Evolutionary conservation across 2,113 vertebrate species (phyloP), one percentile per base, ranked within the genome.

Genomic region (Nycticorax nycticorax): DNA sequence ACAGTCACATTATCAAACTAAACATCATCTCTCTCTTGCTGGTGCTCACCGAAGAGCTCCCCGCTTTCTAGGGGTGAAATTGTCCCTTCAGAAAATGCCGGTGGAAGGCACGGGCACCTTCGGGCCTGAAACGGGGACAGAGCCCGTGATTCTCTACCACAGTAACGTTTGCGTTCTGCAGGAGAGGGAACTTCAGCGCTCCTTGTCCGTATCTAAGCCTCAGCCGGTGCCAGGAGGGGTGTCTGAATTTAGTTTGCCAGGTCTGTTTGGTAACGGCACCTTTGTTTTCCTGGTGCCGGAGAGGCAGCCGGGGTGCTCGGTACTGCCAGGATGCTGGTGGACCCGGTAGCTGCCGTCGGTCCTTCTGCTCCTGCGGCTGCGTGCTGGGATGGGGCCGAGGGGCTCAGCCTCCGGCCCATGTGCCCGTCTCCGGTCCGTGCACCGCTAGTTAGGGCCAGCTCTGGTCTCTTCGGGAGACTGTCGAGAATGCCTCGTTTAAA

Each of bases 261-360:
- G 22, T 33, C 16, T 37, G 14, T 45, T 47, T 63, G 43, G 14
- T 41, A 33, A 19, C 0, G 2, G 9, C 13, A 35, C 21, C 33
- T 77, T 39, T 35, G 47, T 28, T 11, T 66, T 50, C 52, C 27
- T 2, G 3, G 21, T 3, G 17, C 35, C 4, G 12, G 39, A 63
- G 73, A 30, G 35, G 59, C 53, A 39, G 18, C 14, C 0, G 1
- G 1, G 4, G 17, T 0, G 0, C 33, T 32, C 0, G 1, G 63
- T 52, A 4, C 16, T 52, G 56, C 39, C 0, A 1, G 14, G 74
- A 23, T 30, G n/a, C 18, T 56, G 72, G 47, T 62, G 53, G 66
- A 24, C 28, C 68, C 0, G 2, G 35, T 30, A 50, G 77, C 33
- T 1, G 0, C 60, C 8, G 5, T 27, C 0, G 0, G 48, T 39